Evolutionary conservation across 2,797 vertebrate species (phyloP).

Genomic region (Acipenser oxyrinchus): DNA sequence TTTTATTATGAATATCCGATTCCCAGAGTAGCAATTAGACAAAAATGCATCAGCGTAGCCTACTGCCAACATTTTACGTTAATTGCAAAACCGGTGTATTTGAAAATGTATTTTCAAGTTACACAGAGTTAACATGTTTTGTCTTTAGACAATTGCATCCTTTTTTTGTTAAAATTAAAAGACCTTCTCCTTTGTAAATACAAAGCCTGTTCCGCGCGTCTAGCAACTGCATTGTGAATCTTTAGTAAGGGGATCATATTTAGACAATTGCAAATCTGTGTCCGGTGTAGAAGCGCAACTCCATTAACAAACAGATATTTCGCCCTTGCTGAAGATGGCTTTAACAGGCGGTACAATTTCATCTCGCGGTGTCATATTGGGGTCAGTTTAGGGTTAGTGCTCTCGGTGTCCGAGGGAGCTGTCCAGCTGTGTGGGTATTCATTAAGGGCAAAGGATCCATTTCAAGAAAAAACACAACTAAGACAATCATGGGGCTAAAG

Average conservation of each 20-base stretch:
- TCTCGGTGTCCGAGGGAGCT: conserved; percentile 91
- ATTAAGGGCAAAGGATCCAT: conserved; percentile 85
- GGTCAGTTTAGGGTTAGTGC: conserved; percentile 98
- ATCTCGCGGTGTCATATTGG: conserved; percentile 94
- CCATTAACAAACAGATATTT: conserved; percentile 53
- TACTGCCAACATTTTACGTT: too few species aligned
- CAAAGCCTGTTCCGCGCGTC: too few species aligned
- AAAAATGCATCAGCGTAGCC: too few species aligned
- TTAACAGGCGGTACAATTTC: conserved; percentile 94
- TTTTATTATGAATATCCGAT: too few species aligned
- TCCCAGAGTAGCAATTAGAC: too few species aligned
- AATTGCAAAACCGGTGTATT: too few species aligned
- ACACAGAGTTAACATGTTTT: too few species aligned
- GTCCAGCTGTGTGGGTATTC: conserved; percentile 95
- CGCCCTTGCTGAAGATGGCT: conserved; percentile 75
- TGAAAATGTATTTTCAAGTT: too few species aligned
- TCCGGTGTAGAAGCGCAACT: conserved; percentile 47
- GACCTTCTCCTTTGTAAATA: too few species aligned
- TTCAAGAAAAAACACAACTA: conserved; percentile 90
- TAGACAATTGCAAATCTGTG: conserved; percentile 55
- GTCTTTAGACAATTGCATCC: too few species aligned
- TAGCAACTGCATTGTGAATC: too few species aligned
- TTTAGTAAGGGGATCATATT: conserved; percentile 24
- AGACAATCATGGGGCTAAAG: conserved; percentile 84
- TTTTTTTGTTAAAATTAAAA: too few species aligned